These are phyloP conservation scores for Hydrozoanthus tunicans DNA, from an alignment of 64 coral and sea anemone genomes.

Conservation along the genomic window DNA sequence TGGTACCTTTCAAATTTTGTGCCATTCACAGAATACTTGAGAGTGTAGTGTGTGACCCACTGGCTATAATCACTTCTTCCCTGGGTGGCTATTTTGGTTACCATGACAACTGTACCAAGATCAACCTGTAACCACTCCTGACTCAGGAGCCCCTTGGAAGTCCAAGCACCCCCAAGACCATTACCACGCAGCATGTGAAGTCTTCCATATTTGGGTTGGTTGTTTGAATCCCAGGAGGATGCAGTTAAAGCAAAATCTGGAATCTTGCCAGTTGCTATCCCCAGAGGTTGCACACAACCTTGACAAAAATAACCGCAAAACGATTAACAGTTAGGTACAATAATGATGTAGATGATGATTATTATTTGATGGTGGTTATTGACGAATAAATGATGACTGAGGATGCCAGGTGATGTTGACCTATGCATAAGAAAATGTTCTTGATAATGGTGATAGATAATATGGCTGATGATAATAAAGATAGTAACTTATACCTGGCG, in stretches of 20 bases:
- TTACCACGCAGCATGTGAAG: not conserved
- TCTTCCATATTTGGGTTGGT: not conserved
- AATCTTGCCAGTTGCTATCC: not conserved
- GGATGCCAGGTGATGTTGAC: no score
- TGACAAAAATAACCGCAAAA: not conserved
- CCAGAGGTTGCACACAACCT: slow-evolving; percentile 21
- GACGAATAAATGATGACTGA: no score
- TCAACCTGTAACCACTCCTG: not conserved
- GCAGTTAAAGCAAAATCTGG: slow-evolving; percentile 31
- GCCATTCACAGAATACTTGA: not conserved
- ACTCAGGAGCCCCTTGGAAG: not conserved
- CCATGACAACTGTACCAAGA: not conserved
- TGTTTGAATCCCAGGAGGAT: not conserved
- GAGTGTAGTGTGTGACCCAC: not conserved
- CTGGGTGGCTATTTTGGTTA: not conserved
- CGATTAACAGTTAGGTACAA: not conserved
- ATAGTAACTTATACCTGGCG: no score
- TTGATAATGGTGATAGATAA: no score
- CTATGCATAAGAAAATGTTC: no score
- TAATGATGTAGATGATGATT: not conserved
- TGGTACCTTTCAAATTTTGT: not conserved
- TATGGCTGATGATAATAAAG: no score
- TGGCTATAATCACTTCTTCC: not conserved
- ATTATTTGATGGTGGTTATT: not conserved
- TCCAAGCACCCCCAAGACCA: not conserved